Base-by-base conservation (phyloP, 2,888 invertebrate species). In the Drosophila merina region DNA sequence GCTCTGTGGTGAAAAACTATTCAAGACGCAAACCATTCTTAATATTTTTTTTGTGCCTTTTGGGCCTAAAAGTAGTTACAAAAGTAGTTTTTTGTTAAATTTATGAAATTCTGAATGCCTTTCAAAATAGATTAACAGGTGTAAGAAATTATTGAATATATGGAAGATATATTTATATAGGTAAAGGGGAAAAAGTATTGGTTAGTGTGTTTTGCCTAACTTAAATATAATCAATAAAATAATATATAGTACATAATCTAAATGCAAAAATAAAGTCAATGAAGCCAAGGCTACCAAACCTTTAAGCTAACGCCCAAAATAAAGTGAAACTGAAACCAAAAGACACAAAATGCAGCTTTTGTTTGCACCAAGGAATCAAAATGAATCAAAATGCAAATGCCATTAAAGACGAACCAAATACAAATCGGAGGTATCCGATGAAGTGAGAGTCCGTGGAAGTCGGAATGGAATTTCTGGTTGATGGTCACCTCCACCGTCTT, bases 241-340 rank as follows among this genome's bases (percentile, higher is more conserved):
- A 26, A 26, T 48, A 75, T 55, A n/a, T n/a, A n/a, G n/a, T n/a
- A 75, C 57, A 60, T 8, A 49, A 58, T 51, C 28, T 48, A 28
- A 7, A 44, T 28, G 49, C 36, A 49, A 42, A 52, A 12, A 26
- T 30, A 26, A 6, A 36, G 38, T 2, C 28, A 54, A 55, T 58
- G 1, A 20, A 20, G 20, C 1, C 20, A 20, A 20, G 20, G 20
- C 20, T 20, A 2, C 20, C 20, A 20, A 20, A 20, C 20, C 14
- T 14, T 1, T 14, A 14, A 14, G 14, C 14, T 14, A 14, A 14
- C 14, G 14, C 14, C 20, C 20, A 20, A 20, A 20, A 20, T 20
- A 20, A 20, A 20, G 20, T 20, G 20, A 20, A 20, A 20, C 20
- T 20, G 20, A 20, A 20, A 20, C 20, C 20, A 20, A 20, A 20